Evolutionary conservation across 2,113 vertebrate genomes (phyloP).

Genomic region (Xiphophorus couchianus): DNA sequence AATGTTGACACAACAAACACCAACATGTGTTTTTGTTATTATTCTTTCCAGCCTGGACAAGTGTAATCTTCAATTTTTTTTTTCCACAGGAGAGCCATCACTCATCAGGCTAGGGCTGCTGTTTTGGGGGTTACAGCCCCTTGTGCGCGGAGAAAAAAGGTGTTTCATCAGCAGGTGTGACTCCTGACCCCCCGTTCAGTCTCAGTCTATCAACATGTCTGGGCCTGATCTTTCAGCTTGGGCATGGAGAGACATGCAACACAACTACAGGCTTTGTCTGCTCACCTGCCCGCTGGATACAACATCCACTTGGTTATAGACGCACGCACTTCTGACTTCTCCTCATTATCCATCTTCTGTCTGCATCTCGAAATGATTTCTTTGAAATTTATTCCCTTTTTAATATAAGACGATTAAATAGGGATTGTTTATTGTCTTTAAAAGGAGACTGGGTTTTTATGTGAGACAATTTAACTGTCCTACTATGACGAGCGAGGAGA

Average conservation of each 20-base stretch:
- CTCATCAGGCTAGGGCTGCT: neutral
- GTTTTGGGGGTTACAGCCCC: slow-evolving; percentile 25
- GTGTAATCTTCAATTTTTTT: neutral
- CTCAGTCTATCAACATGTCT: slow-evolving; percentile 69
- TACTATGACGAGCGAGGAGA: slow-evolving; percentile 35
- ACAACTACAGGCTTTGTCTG: slow-evolving; percentile 61
- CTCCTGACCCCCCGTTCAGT: slow-evolving; percentile 65
- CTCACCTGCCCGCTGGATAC: slow-evolving; percentile 70
- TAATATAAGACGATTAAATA: neutral
- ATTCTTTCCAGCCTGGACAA: neutral
- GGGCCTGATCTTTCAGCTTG: slow-evolving; percentile 43
- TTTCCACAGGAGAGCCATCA: slow-evolving; percentile 9
- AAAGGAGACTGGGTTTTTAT: neutral
- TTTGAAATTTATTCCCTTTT: neutral
- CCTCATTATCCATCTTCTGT: neutral
- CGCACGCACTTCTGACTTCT: slow-evolving; percentile 3
- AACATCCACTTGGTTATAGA: slow-evolving; percentile 40
- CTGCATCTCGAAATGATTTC: neutral
- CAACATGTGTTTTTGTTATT: slow-evolving; percentile 1
- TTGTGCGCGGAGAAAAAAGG: slow-evolving; percentile 25
- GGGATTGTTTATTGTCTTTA: neutral
- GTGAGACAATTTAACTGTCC: slow-evolving; percentile 9
- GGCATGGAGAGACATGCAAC: slow-evolving; percentile 59
- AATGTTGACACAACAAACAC: neutral
- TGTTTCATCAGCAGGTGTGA: slow-evolving; percentile 74